Conservation (phyloP, 2,888 invertebrate species). For the Apotomis turbidana region DNA sequence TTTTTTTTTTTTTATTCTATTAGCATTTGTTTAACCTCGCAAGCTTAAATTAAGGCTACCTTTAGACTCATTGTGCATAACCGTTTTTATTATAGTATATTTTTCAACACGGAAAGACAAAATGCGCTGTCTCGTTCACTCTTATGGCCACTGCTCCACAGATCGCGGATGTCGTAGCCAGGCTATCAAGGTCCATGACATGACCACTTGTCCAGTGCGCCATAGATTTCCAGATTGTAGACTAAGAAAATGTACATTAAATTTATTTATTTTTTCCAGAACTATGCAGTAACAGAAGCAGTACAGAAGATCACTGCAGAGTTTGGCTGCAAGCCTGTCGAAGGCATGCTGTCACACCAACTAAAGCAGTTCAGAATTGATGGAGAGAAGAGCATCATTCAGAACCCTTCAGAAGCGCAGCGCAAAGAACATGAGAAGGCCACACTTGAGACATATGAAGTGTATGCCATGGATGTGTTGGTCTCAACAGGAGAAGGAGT, state of each 20-base stretch:
- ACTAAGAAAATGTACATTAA: not conserved
- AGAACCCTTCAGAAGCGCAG: slow-evolving; percentile 98
- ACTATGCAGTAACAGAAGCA: slow-evolving; percentile 94
- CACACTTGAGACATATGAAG: slow-evolving; percentile 97
- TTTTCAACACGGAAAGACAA: too few species aligned
- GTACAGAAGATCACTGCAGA: slow-evolving; percentile 96
- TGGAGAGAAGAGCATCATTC: slow-evolving; percentile 92
- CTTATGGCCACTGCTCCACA: too few species aligned
- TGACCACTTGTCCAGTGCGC: too few species aligned
- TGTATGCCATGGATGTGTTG: slow-evolving; percentile 99
- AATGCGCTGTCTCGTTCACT: too few species aligned
- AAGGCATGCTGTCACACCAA: slow-evolving; percentile 98
- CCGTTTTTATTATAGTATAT: too few species aligned
- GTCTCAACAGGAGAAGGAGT: slow-evolving; percentile 97
- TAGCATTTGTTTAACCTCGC: too few species aligned
- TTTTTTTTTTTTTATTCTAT: too few species aligned
- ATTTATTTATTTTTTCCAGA: slow-evolving; percentile 79
- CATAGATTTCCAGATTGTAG: too few species aligned
- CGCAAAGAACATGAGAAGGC: slow-evolving; percentile 98
- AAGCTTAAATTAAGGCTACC: too few species aligned
- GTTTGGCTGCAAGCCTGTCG: slow-evolving; percentile 98
- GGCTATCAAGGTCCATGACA: too few species aligned
- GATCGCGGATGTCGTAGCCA: too few species aligned
- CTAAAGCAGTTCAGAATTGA: slow-evolving; percentile 98
- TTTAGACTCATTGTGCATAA: too few species aligned